Base-by-base conservation (phyloP, 2,888 invertebrate species). In the Mythimna loreyi region DNA sequence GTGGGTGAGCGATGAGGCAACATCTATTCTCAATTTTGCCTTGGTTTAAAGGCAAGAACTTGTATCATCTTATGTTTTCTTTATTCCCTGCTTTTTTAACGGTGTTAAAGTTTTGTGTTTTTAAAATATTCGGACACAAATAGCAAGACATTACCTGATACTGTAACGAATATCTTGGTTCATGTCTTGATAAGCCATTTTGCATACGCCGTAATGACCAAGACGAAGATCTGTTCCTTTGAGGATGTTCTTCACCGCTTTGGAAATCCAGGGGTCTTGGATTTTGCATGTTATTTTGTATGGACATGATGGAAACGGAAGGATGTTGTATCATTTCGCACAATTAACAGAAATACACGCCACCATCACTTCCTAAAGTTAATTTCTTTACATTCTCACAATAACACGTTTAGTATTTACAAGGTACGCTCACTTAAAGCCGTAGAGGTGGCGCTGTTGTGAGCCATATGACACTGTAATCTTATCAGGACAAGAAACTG, bases 401-500 rank as follows among this genome's bases (percentile, higher is more conserved):
- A 76, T 72, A 72, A 73, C 71, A 71, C 64, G 70, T 69, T 78
- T 78, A 64, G 62, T 84, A 85, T 81, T 85, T 72, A 85, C 82
- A 78, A 81, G 67, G 56, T 60, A 73, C 71, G 72, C 76, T 81
- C 78, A 87, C 78, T 73, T 80, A 83, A 83, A 75, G 50, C 68
- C 78, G 84, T 68, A 81, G 83, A 88, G 86, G 88, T 89, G 90
- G 89, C 90, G 90, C 87, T 87, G 85, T 72, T 75, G 78, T 83
- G 85, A 86, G 86, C 91, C 94, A 91, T 94, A 94, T 94, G 94
- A 95, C 93, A 87, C 77, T 88, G 78, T 92, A 92, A 94, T 94
- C 94, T 95, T 94, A 95, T 95, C 95, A 85, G 84, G 71, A 72
- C 81, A 88, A 74, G 92, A 91, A 93, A 92, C 89, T 87, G 83